Base-by-base conservation (phyloP, 2,113 vertebrate species). In the Cheilinus undulatus region DNA sequence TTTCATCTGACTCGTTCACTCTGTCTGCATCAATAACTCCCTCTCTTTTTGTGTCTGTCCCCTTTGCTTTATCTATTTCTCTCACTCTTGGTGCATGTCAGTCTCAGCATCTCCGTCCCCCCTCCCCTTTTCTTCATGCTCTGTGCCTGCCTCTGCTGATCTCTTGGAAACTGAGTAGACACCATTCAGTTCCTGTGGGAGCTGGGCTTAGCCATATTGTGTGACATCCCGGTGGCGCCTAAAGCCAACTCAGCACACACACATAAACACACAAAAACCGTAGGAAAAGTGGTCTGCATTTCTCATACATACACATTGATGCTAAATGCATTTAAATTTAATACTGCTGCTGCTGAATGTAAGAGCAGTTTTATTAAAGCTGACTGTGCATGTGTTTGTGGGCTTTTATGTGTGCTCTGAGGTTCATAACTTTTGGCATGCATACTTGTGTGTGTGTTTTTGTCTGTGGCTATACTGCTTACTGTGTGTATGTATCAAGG, bases 161-260 rank as follows among this genome's bases (percentile, higher is more conserved):
- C 78, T 84, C 56, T 73, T 67, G 40, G 82, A 92, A 86, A 84
- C 84, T 58, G 80, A 84, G 80, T 52, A 80, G 79, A 82, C 68
- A 73, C 69, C 57, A 32, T 80, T 81, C 43, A 73, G 66, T 62
- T 81, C 76, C 85, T 82, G 45, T 69, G 80, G 56, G 82, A 85
- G 46, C 40, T 6, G 23, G 56, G 45, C 51, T 76, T 32, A 81
- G 70, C 68, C 78, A 61, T 85, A 85, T 86, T 86, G 63, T 81
- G 85, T 91, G 88, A 84, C 86, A 73, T 65, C 69, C 40, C 20
- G 36, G 82, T 85, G 86, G 84, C 69, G 77, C 79, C 87, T 78
- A 58, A 78, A 75, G 66, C 65, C 68, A 86, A 34, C 32, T 10
- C 32, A 2, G 14, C 2, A 40, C 36, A 40, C 11, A 9, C 4